Conservation (phyloP, 2,888 invertebrate genomes). For the Automeris io region DNA sequence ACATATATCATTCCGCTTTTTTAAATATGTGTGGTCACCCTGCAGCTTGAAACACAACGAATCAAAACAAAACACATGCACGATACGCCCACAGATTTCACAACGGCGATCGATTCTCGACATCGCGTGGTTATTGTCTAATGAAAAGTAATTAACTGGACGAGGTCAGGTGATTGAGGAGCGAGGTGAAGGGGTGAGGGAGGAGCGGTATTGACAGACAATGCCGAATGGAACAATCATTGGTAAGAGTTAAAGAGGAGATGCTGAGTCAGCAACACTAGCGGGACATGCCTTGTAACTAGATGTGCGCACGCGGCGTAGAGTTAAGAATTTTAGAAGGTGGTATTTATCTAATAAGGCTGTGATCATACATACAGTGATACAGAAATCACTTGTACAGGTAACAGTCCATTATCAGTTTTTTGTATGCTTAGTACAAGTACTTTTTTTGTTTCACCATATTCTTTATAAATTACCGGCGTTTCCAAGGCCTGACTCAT, state of each 20-base stretch:
- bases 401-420: too few species aligned
- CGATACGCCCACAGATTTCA: slow-evolving; percentile 19
- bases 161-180: slow-evolving; percentile 18
- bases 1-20: not conserved
- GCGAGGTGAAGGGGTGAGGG: slow-evolving; percentile 17
- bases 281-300: slow-evolving; percentile 53
- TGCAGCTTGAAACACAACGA: slow-evolving; percentile 2
- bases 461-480: too few species aligned
- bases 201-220: slow-evolving; percentile 60
- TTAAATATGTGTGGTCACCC: not conserved
- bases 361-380: too few species aligned
- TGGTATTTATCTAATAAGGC: slow-evolving; percentile 7
- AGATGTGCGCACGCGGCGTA: slow-evolving; percentile 37
- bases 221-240: slow-evolving; percentile 70
- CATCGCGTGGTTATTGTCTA: slow-evolving; percentile 57
- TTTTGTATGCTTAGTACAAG: too few species aligned
- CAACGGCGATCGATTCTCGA: slow-evolving; percentile 29
- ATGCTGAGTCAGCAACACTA: slow-evolving; percentile 68
- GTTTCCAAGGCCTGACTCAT: too few species aligned
- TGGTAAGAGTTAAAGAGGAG: slow-evolving; percentile 65
- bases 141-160: slow-evolving; percentile 74
- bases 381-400: too few species aligned
- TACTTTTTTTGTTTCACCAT: too few species aligned
- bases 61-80: slow-evolving; percentile 3
- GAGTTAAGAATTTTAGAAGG: slow-evolving; percentile 15